Evolutionary conservation across 2,113 vertebrate genomes (phyloP), one percentile per base, ranked within the genome.

Genomic region (Suricata suricatta): DNA sequence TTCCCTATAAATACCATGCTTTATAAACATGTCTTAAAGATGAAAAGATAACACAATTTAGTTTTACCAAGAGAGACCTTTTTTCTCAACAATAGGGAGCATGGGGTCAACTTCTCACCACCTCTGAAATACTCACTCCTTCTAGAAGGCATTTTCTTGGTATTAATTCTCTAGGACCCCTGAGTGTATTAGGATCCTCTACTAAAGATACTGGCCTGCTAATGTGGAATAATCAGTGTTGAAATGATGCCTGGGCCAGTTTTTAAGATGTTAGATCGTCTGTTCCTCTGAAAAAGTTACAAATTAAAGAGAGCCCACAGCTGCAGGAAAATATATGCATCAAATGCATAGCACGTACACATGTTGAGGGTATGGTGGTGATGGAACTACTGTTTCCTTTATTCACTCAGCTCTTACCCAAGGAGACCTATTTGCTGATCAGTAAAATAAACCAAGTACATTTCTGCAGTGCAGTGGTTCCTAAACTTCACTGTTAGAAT

Each of bases 131-230:
- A 8, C 7, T 84, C 72, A 35, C 14, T 72, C 47, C 5, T 82
- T n/a, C 66, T 68, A 57, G 68, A 95, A 93, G 33, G 7, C 52
- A 41, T 81, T 66, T 66, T 74, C 71, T 57, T 89, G 64, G 52
- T 41, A 52, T 76, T 19, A 35, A 47, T 64, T 95, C 47, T 89
- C 13, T 19, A 79, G 68, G 11, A 82, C 0, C 1, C n/a, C 9
- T 15, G 80, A 71, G n/a, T 50, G 15, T 72, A 38, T 68, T 63
- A 90, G 38, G 25, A 91, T 35, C 35, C 35, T 69, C 52, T 16
- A 31, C 7, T 50, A 81, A 82, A 95, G 31, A 88, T 64, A 92
- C 3, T 85, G 31, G 44, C 47, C 29, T 85, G 63, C 21, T 68
- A 27, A 63, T 23, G 9, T 71, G n/a, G 19, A 68, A 69, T 27